A percentile compares a stretch with the other conserved stretches of the same genome.
phyloP scores from a whole-genome alignment of 1,140 invertebrate genomes.

The Tetragonula clypearis region DNA sequence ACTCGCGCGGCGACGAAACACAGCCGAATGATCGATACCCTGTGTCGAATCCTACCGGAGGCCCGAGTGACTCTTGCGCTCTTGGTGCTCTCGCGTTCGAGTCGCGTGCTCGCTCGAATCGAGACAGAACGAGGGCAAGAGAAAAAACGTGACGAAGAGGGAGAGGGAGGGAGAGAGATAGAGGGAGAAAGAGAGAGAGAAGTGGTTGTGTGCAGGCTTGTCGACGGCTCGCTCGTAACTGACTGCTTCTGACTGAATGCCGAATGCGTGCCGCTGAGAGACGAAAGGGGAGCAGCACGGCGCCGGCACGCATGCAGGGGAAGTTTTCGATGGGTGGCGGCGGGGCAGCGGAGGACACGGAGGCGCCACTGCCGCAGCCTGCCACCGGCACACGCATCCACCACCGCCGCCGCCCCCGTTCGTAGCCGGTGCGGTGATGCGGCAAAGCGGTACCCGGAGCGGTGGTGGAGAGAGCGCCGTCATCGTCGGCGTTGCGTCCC shows the following conservation, averaged over 20 bases:
- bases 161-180: not conserved
- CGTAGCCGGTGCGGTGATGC: conserved; percentile 24
- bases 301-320: conserved; percentile 79
- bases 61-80: not conserved
- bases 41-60: conserved; percentile 14
- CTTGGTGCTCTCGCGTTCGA: not conserved
- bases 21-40: conserved; percentile 55
- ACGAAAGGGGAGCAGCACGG: conserved; percentile 74
- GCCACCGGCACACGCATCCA: conserved; percentile 46
- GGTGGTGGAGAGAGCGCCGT: conserved; percentile 40
- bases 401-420: conserved; percentile 40
- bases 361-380: conserved; percentile 56
- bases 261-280: conserved; percentile 76
- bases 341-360: conserved; percentile 61
- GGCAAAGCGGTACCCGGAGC: conserved; percentile 42
- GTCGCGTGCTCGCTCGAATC: not conserved
- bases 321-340: conserved; percentile 72
- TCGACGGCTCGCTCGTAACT: conserved; percentile 80
- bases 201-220: conserved; percentile 66
- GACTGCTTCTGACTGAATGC: conserved; percentile 79
- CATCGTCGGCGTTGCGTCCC: conserved; percentile 9
- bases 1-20: conserved; percentile 36
- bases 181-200: not conserved
- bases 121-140: no score
- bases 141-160: not conserved